Conservation (phyloP, 2,797 vertebrate genomes). For the Pantherophis alleghaniensis region DNA sequence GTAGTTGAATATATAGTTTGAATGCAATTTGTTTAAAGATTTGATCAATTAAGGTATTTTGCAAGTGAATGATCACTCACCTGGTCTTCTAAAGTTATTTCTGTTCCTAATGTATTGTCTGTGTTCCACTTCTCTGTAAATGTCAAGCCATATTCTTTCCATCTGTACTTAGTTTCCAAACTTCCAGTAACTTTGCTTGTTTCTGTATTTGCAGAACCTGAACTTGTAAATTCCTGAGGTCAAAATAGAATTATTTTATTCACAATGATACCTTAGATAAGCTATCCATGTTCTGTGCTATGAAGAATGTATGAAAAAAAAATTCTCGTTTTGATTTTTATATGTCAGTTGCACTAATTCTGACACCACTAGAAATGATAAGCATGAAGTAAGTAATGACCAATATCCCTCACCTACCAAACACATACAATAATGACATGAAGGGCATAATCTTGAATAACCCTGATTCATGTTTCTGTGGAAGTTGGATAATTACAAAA, state of each 20-base stretch:
- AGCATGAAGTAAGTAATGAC: not conserved
- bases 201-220: slow-evolving; percentile 93
- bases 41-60: not conserved
- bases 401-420: not conserved
- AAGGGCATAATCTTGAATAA: not conserved
- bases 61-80: slow-evolving; percentile 51
- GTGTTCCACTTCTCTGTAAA: slow-evolving; percentile 98
- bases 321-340: not conserved
- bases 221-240: slow-evolving; percentile 92
- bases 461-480: not conserved
- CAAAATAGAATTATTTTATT: slow-evolving; percentile 1
- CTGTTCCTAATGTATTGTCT: slow-evolving; percentile 92
- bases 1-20: slow-evolving; percentile 46
- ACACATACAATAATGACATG: not conserved
- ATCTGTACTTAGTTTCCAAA: slow-evolving; percentile 96
- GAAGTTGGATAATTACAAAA: not conserved
- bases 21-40: fast-evolving
- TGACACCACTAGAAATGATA: not conserved
- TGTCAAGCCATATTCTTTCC: slow-evolving; percentile 90
- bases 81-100: slow-evolving; percentile 94
- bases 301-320: not conserved
- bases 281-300: not conserved
- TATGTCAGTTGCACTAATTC: not conserved
- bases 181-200: slow-evolving; percentile 93
- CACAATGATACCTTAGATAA: not conserved